A percentile compares a stretch with the other conserved stretches of the same genome.
These are phyloP conservation scores for Cherax quadricarinatus DNA, from an alignment of 1,140 invertebrate genomes.

Conservation along the genomic window DNA sequence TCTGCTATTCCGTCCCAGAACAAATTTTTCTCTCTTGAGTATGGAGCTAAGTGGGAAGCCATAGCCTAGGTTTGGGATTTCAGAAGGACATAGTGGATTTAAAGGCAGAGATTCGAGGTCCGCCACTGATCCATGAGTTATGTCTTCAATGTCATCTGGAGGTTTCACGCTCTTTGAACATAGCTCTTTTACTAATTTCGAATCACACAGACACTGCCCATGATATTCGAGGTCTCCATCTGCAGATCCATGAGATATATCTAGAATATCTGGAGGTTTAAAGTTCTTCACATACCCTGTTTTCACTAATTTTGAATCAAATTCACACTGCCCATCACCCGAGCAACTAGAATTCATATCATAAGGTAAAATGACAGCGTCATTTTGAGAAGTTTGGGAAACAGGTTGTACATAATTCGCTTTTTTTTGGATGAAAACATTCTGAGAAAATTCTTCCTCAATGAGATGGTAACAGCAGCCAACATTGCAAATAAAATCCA, in stretches of 20 bases:
- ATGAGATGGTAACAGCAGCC: constrained; percentile 88
- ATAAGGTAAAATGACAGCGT: background rate
- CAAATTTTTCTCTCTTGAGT: constrained; percentile 79
- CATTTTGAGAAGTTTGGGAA: background rate
- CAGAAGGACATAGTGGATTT: constrained; percentile 3
- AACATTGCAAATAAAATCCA: constrained; percentile 84
- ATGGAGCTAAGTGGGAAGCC: constrained; percentile 84
- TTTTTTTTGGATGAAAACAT: constrained; percentile 72
- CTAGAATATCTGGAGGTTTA: background rate
- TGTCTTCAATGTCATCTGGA: background rate
- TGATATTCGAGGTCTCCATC: background rate
- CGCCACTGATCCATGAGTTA: background rate
- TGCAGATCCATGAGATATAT: background rate
- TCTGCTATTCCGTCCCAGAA: constrained; percentile 85
- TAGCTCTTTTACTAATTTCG: background rate
- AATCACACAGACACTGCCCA: background rate
- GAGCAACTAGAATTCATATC: background rate
- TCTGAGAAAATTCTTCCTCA: constrained; percentile 80
- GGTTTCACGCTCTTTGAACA: background rate
- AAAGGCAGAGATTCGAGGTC: background rate
- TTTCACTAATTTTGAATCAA: background rate
- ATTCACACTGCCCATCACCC: background rate
- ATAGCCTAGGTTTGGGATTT: constrained; percentile 12
- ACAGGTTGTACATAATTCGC: background rate
- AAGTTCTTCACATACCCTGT: background rate